Percentiles rank a stretch among this genome's conserved stretches.
Evolutionary conservation across 2,888 invertebrate species (phyloP).

Genomic region (Buathra laborator): DNA sequence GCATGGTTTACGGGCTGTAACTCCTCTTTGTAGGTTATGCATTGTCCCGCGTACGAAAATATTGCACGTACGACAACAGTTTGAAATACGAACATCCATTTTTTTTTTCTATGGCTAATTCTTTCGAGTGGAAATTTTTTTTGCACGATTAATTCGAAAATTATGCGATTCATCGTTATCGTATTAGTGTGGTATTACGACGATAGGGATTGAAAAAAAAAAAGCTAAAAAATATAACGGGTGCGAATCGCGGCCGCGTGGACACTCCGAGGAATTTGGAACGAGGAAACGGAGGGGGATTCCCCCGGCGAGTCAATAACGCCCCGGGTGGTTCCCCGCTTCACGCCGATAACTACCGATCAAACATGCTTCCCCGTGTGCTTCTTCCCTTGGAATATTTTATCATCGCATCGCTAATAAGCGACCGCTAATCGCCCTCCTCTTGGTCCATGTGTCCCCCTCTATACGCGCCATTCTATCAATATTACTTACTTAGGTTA

Average conservation of each 20-base stretch:
- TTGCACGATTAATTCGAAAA: background rate
- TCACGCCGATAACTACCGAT: conserved; percentile 75
- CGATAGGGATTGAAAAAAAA: conserved; percentile 6
- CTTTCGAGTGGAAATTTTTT: background rate
- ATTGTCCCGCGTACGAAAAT: background rate
- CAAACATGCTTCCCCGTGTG: conserved; percentile 72
- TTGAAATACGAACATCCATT: background rate
- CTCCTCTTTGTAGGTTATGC: background rate
- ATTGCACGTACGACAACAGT: background rate
- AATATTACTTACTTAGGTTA: background rate
- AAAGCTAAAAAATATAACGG: conserved; percentile 60
- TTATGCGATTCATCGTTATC: background rate
- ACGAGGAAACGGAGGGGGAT: conserved; percentile 69
- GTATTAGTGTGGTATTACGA: conserved; percentile 1
- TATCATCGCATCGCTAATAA: conserved; percentile 62
- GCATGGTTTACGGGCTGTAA: background rate
- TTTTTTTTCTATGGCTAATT: background rate
- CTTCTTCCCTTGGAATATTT: conserved; percentile 53
- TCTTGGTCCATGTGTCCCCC: background rate
- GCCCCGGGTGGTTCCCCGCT: conserved; percentile 64
- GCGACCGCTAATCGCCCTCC: conserved; percentile 44
- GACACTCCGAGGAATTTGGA: conserved; percentile 79
- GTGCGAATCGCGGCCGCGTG: conserved; percentile 59
- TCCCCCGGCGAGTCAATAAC: conserved; percentile 60
- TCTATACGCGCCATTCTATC: background rate